A percentile compares a stretch with the other conserved stretches of the same genome.
These are phyloP conservation scores for Pseudorectes ferrugineus DNA, from an alignment of 2,113 vertebrate genomes.

Conservation along the genomic window DNA sequence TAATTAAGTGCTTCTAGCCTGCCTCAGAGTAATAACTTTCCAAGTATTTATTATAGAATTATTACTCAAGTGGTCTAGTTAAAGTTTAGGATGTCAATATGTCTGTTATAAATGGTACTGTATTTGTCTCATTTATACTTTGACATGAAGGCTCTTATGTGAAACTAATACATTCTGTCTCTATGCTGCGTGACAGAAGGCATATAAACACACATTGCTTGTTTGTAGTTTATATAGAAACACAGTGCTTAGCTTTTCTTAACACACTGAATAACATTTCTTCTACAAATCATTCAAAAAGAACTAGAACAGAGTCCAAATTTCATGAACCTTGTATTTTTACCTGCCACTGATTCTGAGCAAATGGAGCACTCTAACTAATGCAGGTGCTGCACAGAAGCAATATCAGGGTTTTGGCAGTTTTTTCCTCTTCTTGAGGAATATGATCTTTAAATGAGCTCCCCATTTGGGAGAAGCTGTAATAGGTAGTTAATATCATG, in stretches of 20 bases:
- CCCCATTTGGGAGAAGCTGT: neutral
- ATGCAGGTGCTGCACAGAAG: neutral
- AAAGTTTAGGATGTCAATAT: neutral
- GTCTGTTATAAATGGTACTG: neutral
- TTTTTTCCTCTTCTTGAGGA: neutral
- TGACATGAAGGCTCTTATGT: neutral
- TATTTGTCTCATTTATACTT: neutral
- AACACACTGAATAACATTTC: neutral
- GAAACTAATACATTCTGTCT: neutral
- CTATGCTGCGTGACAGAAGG: neutral
- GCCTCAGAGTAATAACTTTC: neutral
- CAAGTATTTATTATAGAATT: neutral
- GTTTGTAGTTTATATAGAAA: neutral
- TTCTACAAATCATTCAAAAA: neutral
- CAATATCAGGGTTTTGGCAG: neutral
- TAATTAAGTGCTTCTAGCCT: neutral
- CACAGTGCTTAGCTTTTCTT: neutral
- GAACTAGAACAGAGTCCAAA: neutral
- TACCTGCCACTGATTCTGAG: neutral
- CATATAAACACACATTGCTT: neutral
- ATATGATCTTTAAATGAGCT: neutral
- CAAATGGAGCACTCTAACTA: neutral
- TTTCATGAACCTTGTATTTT: neutral
- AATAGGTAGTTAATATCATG: neutral
- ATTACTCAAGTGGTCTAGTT: neutral